A percentile compares a stretch with the other conserved stretches of the same genome.
Evolutionary conservation across 2,797 vertebrate species (phyloP).

Genomic region (Xenentodon cancila): DNA sequence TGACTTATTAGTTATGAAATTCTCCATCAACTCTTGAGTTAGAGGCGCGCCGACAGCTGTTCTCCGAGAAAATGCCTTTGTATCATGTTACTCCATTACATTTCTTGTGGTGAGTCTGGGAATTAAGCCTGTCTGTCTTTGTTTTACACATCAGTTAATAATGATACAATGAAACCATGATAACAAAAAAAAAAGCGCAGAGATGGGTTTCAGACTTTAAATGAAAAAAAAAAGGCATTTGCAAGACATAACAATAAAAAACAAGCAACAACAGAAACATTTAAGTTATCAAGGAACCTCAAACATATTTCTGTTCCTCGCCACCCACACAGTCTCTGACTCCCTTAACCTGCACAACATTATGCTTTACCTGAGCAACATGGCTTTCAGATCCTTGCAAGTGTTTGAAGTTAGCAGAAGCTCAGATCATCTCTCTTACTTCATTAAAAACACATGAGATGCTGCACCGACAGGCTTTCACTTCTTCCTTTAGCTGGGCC

Average conservation of each 20-base stretch:
- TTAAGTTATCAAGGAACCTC: not conserved
- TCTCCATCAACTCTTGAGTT: conserved; percentile 68
- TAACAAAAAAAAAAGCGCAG: conserved; percentile 7
- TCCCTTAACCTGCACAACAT: conserved; percentile 45
- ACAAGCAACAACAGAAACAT: not conserved
- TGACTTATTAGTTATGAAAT: conserved; percentile 70
- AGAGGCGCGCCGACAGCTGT: conserved; percentile 72
- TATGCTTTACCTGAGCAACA: conserved; percentile 2
- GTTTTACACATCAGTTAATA: conserved; percentile 49
- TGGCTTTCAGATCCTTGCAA: conserved; percentile 17
- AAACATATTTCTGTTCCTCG: not conserved
- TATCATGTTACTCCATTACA: conserved; percentile 69
- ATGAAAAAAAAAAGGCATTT: conserved; percentile 9
- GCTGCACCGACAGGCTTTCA: conserved; percentile 33
- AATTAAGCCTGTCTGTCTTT: conserved; percentile 65
- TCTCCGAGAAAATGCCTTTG: conserved; percentile 65
- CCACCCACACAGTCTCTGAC: conserved; percentile 24
- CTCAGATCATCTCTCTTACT: conserved; percentile 69
- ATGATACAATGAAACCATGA: conserved; percentile 28
- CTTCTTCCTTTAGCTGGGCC: conserved; percentile 15
- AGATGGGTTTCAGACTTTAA: conserved; percentile 12
- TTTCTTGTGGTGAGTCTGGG: conserved; percentile 68
- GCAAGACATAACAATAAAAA: conserved; percentile 3
- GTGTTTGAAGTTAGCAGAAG: conserved; percentile 69
- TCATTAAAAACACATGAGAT: conserved; percentile 79